Evolutionary conservation across 2,888 invertebrate species (phyloP), one percentile per base, ranked within the genome.

Genomic region (Onchidella celtica): DNA sequence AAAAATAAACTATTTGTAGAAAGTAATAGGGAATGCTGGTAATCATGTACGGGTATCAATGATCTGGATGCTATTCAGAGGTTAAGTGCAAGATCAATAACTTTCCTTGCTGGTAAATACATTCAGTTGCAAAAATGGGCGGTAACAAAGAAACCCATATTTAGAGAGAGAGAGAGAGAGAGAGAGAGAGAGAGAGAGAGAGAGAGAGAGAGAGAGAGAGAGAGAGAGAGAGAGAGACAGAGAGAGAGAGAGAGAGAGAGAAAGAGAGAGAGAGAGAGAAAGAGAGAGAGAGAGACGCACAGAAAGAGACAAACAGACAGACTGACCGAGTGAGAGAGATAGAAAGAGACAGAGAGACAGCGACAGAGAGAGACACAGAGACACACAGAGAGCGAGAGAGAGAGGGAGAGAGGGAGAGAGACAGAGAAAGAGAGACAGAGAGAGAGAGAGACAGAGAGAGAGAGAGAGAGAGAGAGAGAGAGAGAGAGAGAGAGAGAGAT

Each of bases 401-500:
- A 68, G 68, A 68, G 68, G n/a, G 68, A 68, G n/a, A n/a, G n/a
- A n/a, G n/a, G n/a, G n/a, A n/a, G n/a, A n/a, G n/a, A n/a, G n/a
- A n/a, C n/a, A n/a, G n/a, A n/a, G n/a, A n/a, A n/a, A n/a, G n/a
- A n/a, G n/a, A n/a, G n/a, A n/a, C n/a, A n/a, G n/a, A n/a, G 34
- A 68, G 68, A 32, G 24, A 63, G 63, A 63, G 63, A 63, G 63
- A 63, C 14, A 63, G 6, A 9, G 9, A 68, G 68, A 68, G 68
- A 68, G 68, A 68, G 68, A 68, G 11, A 68, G 68, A 32, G 32
- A 68, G 68, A 68, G 32, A 68, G 68, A 68, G 32, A 68, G 11
- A 29, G 14, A 9, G 63, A 63, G 24, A 63, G n/a, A 63, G 24
- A 63, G 24, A 63, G 24, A n/a, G n/a, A n/a, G n/a, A n/a, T n/a